phyloP scores from a whole-genome alignment of 2,113 vertebrate genomes.

The Pantherophis guttatus region DNA sequence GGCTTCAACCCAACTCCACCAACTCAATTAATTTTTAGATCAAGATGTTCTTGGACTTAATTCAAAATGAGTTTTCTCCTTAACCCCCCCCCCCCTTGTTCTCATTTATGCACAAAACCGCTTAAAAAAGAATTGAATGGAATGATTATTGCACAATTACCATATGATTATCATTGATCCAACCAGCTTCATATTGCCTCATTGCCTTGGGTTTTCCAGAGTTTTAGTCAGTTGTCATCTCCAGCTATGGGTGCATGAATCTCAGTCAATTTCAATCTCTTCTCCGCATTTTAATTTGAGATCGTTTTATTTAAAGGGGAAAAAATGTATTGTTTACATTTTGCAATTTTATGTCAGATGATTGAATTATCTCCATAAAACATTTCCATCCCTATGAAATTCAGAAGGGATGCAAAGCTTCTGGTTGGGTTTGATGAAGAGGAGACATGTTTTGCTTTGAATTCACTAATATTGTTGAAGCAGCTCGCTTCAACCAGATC shows the following conservation, averaged over 20 bases:
- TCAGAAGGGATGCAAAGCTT: neutral
- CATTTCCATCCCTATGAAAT: neutral
- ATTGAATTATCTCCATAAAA: neutral
- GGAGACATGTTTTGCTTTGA: neutral
- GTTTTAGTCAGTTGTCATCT: neutral
- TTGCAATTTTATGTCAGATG: neutral
- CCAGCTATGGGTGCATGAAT: neutral
- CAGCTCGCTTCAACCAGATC: neutral
- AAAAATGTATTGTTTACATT: neutral
- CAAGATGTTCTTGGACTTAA: neutral
- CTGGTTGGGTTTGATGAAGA: too few species aligned
- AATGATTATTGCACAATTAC: neutral
- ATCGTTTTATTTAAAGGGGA: neutral
- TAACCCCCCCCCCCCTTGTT: too few species aligned
- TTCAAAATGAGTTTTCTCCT: neutral
- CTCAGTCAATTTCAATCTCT: neutral
- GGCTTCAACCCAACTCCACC: neutral
- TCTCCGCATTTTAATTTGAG: neutral
- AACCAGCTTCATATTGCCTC: neutral
- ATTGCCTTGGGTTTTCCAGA: neutral
- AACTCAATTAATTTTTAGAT: slow-evolving; percentile 4
- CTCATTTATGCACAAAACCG: neutral
- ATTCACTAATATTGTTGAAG: neutral
- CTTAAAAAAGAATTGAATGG: neutral
- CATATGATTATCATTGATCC: neutral